Percentiles rank a stretch among this genome's conserved stretches.
Conservation (phyloP, 2,797 vertebrate genomes). For the Hephaestus fuliginosus region DNA sequence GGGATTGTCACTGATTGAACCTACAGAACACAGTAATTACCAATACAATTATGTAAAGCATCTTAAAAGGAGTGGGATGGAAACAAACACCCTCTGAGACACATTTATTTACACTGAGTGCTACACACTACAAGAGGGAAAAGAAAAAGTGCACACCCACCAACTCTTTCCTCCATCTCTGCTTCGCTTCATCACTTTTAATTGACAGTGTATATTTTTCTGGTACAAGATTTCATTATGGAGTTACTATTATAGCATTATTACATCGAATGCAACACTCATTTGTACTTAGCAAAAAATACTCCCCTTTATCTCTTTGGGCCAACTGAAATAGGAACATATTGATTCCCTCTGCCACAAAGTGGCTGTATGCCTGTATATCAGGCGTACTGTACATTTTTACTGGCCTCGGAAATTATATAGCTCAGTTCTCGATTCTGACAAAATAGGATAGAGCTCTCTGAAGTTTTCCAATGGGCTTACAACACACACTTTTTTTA, state of each 20-base stretch:
- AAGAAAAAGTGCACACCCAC: conserved; percentile 46
- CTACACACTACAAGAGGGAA: conserved; percentile 30
- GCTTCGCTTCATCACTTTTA: conserved; percentile 50
- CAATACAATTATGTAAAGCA: conserved; percentile 59
- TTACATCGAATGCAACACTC: conserved; percentile 41
- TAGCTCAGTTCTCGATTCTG: conserved; percentile 26
- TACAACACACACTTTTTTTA: not conserved
- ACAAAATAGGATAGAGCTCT: not conserved
- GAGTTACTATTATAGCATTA: conserved; percentile 38
- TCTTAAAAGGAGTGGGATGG: conserved; percentile 61
- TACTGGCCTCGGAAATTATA: conserved; percentile 15
- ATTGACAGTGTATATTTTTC: conserved; percentile 53
- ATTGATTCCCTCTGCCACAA: conserved; percentile 43
- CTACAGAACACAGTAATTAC: conserved; percentile 58
- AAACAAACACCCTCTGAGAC: conserved; percentile 56
- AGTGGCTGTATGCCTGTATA: conserved; percentile 25
- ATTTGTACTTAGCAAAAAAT: conserved; percentile 47
- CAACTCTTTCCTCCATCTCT: conserved; percentile 36
- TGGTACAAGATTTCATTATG: conserved; percentile 43
- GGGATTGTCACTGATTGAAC: conserved; percentile 46
- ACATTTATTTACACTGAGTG: conserved; percentile 48
- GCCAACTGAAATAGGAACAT: conserved; percentile 43
- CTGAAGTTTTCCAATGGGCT: not conserved
- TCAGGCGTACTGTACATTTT: conserved; percentile 28
- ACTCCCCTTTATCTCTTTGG: conserved; percentile 30